phyloP scores from a whole-genome alignment of 1,140 invertebrate species.

The Bombus difficillimus region DNA sequence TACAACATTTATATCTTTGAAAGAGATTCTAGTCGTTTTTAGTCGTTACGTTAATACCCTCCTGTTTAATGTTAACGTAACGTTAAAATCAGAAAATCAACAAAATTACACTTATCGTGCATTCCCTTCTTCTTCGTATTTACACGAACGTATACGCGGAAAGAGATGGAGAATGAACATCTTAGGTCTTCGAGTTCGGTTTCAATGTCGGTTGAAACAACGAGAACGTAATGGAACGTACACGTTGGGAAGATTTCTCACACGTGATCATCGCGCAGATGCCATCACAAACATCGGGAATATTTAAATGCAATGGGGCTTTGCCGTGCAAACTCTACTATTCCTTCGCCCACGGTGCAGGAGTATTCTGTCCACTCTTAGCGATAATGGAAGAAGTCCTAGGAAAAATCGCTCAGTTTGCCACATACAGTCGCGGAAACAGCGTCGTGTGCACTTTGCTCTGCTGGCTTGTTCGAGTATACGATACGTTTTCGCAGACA shows the following conservation, averaged over 20 bases:
- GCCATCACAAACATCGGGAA: constrained; percentile 49
- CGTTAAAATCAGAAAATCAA: too few species aligned
- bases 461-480: neutral
- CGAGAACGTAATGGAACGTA: neutral
- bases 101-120: too few species aligned
- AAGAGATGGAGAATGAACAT: neutral
- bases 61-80: too few species aligned
- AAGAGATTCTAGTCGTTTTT: too few species aligned
- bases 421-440: constrained; percentile 37
- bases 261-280: constrained; percentile 30
- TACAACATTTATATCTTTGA: too few species aligned
- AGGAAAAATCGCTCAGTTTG: constrained; percentile 62
- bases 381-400: constrained; percentile 62
- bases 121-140: too few species aligned
- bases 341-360: constrained; percentile 57
- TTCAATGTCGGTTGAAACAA: neutral
- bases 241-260: constrained; percentile 15
- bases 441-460: constrained; percentile 2
- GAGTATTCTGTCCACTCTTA: constrained; percentile 58
- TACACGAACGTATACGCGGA: too few species aligned
- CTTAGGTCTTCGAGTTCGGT: neutral
- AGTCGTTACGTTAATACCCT: too few species aligned
- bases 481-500: neutral
- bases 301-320: constrained; percentile 60
- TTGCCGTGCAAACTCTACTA: constrained; percentile 54